These are phyloP conservation scores for Nephrotoma flavescens DNA, from an alignment of 2,888 invertebrate genomes.

Conservation along the genomic window DNA sequence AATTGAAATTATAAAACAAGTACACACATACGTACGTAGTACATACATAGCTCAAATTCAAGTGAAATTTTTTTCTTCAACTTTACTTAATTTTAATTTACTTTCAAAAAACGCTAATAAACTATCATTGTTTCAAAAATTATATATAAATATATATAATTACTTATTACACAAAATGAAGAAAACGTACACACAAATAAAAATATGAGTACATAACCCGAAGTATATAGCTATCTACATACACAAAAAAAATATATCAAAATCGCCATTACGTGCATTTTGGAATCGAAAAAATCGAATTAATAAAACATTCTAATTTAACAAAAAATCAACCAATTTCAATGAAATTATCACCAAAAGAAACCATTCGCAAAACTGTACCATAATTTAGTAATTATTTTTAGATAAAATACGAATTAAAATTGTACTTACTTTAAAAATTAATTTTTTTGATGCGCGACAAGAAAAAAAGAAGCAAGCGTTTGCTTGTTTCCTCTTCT, in stretches of 20 bases:
- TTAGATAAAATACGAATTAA: not conserved
- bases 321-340: slow-evolving; percentile 1
- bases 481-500: slow-evolving; percentile 5
- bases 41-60: not conserved
- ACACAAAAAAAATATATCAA: slow-evolving; percentile 2
- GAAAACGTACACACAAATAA: not conserved
- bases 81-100: not conserved
- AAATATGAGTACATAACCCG: not conserved
- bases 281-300: slow-evolving; percentile 1
- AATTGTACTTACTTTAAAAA: slow-evolving; percentile 1
- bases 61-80: not conserved
- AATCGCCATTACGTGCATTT: slow-evolving; percentile 6
- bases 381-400: not conserved
- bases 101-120: slow-evolving; percentile 1
- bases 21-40: not conserved
- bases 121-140: slow-evolving; percentile 3
- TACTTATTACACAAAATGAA: slow-evolving; percentile 4
- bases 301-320: slow-evolving; percentile 2
- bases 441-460: slow-evolving; percentile 15
- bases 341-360: not conserved
- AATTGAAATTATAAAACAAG: not conserved
- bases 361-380: not conserved
- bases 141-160: not conserved
- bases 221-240: not conserved
- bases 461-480: slow-evolving; percentile 9